Percentiles rank a stretch among this genome's conserved stretches.
phyloP scores from a whole-genome alignment of 2,797 vertebrate species.

The Phataginus tetradactyla region DNA sequence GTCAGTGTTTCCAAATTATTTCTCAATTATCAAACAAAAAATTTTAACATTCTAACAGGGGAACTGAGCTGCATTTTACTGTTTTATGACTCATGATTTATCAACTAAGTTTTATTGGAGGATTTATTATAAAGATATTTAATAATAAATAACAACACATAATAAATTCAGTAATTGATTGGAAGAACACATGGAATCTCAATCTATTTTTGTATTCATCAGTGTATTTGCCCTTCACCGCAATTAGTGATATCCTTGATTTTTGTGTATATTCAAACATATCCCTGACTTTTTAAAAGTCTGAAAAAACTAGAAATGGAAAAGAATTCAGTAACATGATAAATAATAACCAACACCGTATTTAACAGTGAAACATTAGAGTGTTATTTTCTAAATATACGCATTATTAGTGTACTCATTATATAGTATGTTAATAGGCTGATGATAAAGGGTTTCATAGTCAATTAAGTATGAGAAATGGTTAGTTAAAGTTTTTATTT shows the following conservation, averaged over 20 bases:
- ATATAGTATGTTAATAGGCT: background rate
- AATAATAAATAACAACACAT: constrained; percentile 7
- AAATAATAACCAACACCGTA: background rate
- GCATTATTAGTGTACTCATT: background rate
- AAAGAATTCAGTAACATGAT: constrained; percentile 31
- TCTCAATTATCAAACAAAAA: background rate
- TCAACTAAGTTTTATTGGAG: background rate
- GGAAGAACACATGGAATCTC: background rate
- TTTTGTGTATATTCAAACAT: background rate
- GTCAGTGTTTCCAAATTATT: background rate
- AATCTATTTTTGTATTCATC: constrained; percentile 11
- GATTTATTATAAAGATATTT: constrained; percentile 42
- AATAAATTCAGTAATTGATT: background rate
- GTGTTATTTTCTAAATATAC: constrained; percentile 12
- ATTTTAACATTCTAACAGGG: constrained; percentile 10
- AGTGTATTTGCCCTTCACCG: background rate
- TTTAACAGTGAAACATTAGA: constrained; percentile 9
- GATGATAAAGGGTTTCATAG: background rate
- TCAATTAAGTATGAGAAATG: constrained; percentile 24
- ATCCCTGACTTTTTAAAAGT: background rate
- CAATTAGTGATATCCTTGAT: background rate
- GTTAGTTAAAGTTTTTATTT: constrained; percentile 21
- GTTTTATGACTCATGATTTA: background rate
- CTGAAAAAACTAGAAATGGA: constrained; percentile 22
- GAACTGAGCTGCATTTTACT: constrained; percentile 5